Conservation (phyloP, 2,113 vertebrate genomes). For the Sceloporus tristichus region DNA sequence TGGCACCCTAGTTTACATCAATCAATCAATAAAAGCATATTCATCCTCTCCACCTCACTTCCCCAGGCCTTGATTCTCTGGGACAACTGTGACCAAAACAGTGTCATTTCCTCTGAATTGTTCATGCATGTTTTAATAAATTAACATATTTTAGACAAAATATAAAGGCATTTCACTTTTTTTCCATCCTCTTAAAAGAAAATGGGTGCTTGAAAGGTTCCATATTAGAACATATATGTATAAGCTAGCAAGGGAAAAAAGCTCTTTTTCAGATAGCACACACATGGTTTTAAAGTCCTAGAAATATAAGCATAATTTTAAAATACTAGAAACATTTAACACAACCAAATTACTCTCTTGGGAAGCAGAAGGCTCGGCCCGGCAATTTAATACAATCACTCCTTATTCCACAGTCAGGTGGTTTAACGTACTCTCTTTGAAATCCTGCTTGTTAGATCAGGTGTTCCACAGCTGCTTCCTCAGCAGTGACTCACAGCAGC, state of each 20-base stretch:
- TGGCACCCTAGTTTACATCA: no score
- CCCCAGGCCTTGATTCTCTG: neutral
- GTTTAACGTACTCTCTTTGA: neutral
- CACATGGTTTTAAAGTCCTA: neutral
- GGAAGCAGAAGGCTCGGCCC: neutral
- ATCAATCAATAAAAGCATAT: no score
- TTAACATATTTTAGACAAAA: slow-evolving; percentile 7
- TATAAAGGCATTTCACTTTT: neutral
- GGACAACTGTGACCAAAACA: neutral
- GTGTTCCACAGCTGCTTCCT: slow-evolving; percentile 37
- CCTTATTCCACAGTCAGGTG: neutral
- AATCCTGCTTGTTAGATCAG: slow-evolving; percentile 10
- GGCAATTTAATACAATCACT: neutral
- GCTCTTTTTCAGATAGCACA: neutral
- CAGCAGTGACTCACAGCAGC: slow-evolving; percentile 11
- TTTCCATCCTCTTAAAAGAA: neutral
- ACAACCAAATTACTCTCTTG: neutral
- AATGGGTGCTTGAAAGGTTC: neutral
- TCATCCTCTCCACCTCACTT: neutral
- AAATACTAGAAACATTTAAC: slow-evolving; percentile 27
- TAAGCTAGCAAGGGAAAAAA: neutral
- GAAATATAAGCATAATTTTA: neutral
- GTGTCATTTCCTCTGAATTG: neutral
- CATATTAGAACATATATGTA: neutral
- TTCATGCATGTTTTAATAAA: slow-evolving; percentile 8